phyloP scores from a whole-genome alignment of 2,797 vertebrate species.

The Labroides dimidiatus region DNA sequence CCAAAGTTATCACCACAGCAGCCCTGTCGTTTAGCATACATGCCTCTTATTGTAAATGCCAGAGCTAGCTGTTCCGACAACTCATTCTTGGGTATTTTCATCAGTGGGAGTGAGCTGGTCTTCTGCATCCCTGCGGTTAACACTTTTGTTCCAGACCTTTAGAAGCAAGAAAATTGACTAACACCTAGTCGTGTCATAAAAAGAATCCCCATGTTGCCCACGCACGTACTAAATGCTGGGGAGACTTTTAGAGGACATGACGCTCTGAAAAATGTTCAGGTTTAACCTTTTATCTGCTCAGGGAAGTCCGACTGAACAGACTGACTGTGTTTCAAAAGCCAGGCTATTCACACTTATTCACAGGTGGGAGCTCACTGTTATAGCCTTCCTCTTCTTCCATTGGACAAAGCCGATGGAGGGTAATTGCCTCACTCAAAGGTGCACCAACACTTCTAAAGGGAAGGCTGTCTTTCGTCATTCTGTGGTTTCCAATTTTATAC shows the following conservation, averaged over 20 bases:
- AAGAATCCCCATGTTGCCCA: slow-evolving; percentile 51
- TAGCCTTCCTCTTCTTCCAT: slow-evolving; percentile 6
- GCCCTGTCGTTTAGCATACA: slow-evolving; percentile 45
- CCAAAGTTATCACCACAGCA: slow-evolving; percentile 64
- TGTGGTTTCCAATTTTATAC: slow-evolving; percentile 8
- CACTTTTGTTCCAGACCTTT: slow-evolving; percentile 63
- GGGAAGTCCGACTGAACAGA: slow-evolving; percentile 19
- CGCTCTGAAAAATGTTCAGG: not conserved
- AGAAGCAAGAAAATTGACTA: slow-evolving; percentile 69
- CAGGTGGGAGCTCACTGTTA: slow-evolving; percentile 49
- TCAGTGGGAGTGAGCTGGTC: slow-evolving; percentile 21
- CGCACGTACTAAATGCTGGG: slow-evolving; percentile 35
- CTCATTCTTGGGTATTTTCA: slow-evolving; percentile 40
- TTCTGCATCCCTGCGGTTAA: slow-evolving; percentile 36
- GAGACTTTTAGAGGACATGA: slow-evolving; percentile 43
- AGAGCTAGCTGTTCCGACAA: slow-evolving; percentile 52
- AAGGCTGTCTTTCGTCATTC: slow-evolving; percentile 24
- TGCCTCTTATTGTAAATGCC: slow-evolving; percentile 58
- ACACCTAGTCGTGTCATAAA: slow-evolving; percentile 48
- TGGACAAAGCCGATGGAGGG: slow-evolving; percentile 26
- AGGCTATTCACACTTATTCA: slow-evolving; percentile 52
- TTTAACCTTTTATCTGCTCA: slow-evolving; percentile 43
- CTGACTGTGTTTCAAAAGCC: slow-evolving; percentile 26
- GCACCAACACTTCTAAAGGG: slow-evolving; percentile 16
- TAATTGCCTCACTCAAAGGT: slow-evolving; percentile 51